Evolutionary conservation across 1,140 invertebrate species (phyloP).

Genomic region (Drosophila prosaltans): DNA sequence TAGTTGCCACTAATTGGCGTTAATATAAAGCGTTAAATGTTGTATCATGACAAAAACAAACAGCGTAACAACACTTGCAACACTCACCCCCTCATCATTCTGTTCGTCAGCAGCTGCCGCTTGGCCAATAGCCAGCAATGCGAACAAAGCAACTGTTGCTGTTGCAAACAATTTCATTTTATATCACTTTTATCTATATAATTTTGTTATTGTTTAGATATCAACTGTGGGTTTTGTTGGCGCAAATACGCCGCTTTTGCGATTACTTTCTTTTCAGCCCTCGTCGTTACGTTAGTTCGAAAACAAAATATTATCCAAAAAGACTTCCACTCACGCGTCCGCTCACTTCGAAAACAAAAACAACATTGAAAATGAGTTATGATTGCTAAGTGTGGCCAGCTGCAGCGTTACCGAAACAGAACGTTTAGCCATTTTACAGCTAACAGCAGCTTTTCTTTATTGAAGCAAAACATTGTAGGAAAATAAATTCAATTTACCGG

Average conservation of each 20-base stretch:
- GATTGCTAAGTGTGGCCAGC: too few relatives aligned
- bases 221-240: conserved; percentile 11
- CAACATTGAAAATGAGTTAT: conserved; percentile 1
- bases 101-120: conserved; percentile 54
- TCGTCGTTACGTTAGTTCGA: background rate
- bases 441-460: too few relatives aligned
- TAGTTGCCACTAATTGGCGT: conserved; percentile 27
- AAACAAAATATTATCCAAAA: conserved; percentile 9
- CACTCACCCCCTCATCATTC: conserved; percentile 58
- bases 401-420: too few relatives aligned
- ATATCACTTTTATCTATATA: background rate
- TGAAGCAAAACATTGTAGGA: too few relatives aligned
- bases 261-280: conserved; percentile 1
- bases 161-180: conserved; percentile 70
- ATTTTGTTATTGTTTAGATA: background rate
- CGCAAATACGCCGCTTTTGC: conserved; percentile 34
- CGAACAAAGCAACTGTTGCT: conserved; percentile 75
- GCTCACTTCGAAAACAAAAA: conserved; percentile 9
- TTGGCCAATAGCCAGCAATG: conserved; percentile 54
- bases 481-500: too few relatives aligned
- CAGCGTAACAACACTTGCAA: conserved; percentile 34
- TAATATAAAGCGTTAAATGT: conserved; percentile 62
- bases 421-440: too few relatives aligned
- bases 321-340: background rate
- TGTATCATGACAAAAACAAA: conserved; percentile 61